Evolutionary conservation across 2,113 vertebrate species (phyloP).

Genomic region (Carassius gibelio): DNA sequence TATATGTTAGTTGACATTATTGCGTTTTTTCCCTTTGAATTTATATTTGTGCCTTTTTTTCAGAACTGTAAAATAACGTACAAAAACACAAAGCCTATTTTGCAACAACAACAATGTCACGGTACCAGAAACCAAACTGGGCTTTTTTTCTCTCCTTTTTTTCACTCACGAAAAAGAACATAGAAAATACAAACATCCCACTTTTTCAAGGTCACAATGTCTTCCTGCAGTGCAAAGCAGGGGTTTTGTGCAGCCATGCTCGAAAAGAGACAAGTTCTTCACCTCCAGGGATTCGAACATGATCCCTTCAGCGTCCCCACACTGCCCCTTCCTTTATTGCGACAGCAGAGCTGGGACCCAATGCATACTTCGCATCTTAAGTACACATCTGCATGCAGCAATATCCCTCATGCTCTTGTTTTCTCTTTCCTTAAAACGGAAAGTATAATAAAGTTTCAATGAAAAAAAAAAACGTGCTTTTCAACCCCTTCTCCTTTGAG

Average conservation of each 20-base stretch:
- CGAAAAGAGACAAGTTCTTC: slow-evolving; percentile 71
- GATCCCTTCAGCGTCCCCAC: slow-evolving; percentile 66
- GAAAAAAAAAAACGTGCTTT: slow-evolving; percentile 75
- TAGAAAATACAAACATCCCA: slow-evolving; percentile 76
- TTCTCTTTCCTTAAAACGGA: slow-evolving; percentile 84
- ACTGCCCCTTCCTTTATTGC: slow-evolving; percentile 65
- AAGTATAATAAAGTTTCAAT: slow-evolving; percentile 80
- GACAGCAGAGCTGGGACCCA: slow-evolving; percentile 60
- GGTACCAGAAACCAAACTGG: slow-evolving; percentile 77
- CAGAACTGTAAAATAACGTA: slow-evolving; percentile 77
- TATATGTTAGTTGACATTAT: slow-evolving; percentile 86
- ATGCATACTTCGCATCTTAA: slow-evolving; percentile 51
- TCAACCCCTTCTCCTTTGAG: slow-evolving; percentile 78
- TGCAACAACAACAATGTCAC: slow-evolving; percentile 80
- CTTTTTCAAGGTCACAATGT: slow-evolving; percentile 75
- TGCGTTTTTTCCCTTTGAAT: slow-evolving; percentile 85
- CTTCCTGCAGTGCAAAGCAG: slow-evolving; percentile 72
- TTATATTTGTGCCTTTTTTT: slow-evolving; percentile 78
- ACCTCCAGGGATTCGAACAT: slow-evolving; percentile 65
- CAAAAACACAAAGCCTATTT: slow-evolving; percentile 70
- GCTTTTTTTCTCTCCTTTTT: slow-evolving; percentile 62
- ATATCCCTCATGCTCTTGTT: slow-evolving; percentile 75
- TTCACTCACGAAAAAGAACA: slow-evolving; percentile 68
- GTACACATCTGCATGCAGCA: slow-evolving; percentile 70
- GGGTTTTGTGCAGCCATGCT: slow-evolving; percentile 68